Percentiles rank a stretch among this genome's conserved stretches.
phyloP scores from a whole-genome alignment of 2,888 invertebrate genomes.

The Pterostichus niger region DNA sequence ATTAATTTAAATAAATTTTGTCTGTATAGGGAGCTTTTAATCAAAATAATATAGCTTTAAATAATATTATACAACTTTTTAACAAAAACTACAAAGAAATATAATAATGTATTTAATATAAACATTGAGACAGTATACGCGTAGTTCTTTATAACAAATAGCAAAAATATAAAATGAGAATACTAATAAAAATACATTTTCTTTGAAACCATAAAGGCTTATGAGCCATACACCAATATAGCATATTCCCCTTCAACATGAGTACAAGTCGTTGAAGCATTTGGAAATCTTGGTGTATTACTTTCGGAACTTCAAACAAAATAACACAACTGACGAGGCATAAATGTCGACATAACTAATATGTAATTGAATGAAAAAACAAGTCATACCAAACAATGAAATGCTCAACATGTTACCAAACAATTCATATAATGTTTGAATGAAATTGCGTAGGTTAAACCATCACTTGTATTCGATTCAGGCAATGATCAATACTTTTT shows the following conservation, averaged over 20 bases:
- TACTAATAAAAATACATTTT: not conserved
- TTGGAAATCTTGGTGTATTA: conserved; percentile 2
- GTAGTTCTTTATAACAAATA: not conserved
- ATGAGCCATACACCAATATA: not conserved
- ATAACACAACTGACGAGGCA: not conserved
- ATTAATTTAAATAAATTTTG: not conserved
- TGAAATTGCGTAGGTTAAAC: not conserved
- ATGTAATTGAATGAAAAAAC: conserved; percentile 3
- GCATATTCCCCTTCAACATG: not conserved
- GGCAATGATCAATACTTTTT: no score
- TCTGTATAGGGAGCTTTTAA: not conserved
- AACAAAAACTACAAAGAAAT: no score
- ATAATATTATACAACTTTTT: no score
- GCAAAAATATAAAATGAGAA: not conserved
- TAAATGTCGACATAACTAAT: not conserved
- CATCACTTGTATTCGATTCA: not conserved
- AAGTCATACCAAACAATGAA: conserved; percentile 11
- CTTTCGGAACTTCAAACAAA: conserved; percentile 15
- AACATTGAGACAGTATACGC: not conserved
- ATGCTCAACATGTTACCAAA: not conserved
- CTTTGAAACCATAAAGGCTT: not conserved
- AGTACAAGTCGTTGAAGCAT: not conserved
- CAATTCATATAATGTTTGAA: not conserved
- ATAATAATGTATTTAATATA: no score
- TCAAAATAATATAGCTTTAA: not conserved